These are phyloP conservation scores for Conchocele bisecta DNA, from an alignment of 2,888 invertebrate genomes.

Conservation along the genomic window DNA sequence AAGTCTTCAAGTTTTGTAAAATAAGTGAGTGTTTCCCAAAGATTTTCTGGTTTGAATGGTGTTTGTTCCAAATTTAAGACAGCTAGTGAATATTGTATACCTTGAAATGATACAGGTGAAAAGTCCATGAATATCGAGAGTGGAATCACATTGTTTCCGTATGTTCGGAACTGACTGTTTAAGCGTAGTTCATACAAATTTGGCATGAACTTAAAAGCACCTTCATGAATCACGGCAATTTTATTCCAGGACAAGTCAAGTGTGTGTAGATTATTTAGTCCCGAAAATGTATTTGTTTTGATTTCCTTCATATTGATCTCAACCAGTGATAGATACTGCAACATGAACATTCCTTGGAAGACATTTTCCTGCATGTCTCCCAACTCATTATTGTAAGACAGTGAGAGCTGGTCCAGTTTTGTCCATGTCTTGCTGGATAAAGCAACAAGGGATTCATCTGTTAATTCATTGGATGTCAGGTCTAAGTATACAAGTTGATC, in stretches of 20 bases:
- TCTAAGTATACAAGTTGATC: constrained; percentile 42
- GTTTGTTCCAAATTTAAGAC: constrained; percentile 78
- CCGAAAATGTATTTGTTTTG: constrained; percentile 50
- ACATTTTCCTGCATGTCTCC: constrained; percentile 43
- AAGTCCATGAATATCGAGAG: constrained; percentile 55
- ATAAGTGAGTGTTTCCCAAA: constrained; percentile 55
- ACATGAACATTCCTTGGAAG: constrained; percentile 61
- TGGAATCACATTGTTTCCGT: not conserved
- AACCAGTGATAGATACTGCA: constrained; percentile 62
- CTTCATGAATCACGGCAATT: constrained; percentile 55
- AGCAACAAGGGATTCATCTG: constrained; percentile 18
- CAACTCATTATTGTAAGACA: constrained; percentile 47
- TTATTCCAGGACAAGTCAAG: constrained; percentile 68
- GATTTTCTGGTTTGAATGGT: constrained; percentile 30
- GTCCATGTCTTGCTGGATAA: constrained; percentile 49
- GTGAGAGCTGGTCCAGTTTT: constrained; percentile 43
- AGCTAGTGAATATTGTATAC: constrained; percentile 76
- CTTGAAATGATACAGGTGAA: constrained; percentile 50
- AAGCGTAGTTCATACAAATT: constrained; percentile 61
- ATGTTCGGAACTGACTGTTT: constrained; percentile 30
- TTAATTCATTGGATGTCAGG: constrained; percentile 47
- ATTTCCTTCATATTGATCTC: constrained; percentile 58
- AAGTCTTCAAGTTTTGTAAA: constrained; percentile 53
- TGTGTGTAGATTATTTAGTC: constrained; percentile 46
- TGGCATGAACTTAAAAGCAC: constrained; percentile 58